phyloP scores from a whole-genome alignment of 2,113 vertebrate genomes.

The Strix aluco region DNA sequence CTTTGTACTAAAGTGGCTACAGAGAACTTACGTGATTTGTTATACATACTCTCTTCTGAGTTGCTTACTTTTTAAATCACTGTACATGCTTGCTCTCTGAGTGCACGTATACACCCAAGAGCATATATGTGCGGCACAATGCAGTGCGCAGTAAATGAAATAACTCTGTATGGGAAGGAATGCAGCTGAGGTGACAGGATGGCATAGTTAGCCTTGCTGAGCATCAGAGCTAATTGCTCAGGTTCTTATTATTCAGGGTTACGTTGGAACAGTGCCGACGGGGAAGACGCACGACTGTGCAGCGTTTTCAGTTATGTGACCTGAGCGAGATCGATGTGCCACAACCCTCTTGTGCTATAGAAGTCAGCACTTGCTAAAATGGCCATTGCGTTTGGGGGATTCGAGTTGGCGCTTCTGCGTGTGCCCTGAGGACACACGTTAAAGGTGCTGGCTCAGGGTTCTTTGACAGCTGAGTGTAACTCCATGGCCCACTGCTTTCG shows the following conservation, averaged over 20 bases:
- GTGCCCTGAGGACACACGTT: fast-evolving
- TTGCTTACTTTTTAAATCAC: not conserved
- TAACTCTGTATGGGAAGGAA: not conserved
- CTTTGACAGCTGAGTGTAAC: fast-evolving
- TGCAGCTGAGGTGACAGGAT: not conserved
- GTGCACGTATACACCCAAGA: not conserved
- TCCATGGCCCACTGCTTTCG: not conserved
- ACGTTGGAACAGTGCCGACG: not conserved
- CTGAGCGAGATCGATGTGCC: fast-evolving
- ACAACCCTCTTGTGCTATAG: no score
- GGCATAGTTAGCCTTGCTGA: not conserved
- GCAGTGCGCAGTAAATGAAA: not conserved
- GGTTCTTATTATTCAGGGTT: not conserved
- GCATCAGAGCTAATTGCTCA: not conserved
- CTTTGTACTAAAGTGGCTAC: not conserved
- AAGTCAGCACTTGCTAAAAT: not conserved
- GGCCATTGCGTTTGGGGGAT: fast-evolving
- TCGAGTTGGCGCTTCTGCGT: not conserved
- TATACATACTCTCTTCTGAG: not conserved
- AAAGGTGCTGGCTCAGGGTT: not conserved
- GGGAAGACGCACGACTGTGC: fast-evolving
- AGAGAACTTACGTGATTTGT: not conserved
- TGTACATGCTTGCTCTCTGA: fast-evolving
- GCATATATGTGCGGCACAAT: fast-evolving
- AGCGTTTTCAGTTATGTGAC: not conserved